Evolutionary conservation across 2,113 vertebrate genomes (phyloP), one percentile per base, ranked within the genome.

Genomic region (Catharus minimus): DNA sequence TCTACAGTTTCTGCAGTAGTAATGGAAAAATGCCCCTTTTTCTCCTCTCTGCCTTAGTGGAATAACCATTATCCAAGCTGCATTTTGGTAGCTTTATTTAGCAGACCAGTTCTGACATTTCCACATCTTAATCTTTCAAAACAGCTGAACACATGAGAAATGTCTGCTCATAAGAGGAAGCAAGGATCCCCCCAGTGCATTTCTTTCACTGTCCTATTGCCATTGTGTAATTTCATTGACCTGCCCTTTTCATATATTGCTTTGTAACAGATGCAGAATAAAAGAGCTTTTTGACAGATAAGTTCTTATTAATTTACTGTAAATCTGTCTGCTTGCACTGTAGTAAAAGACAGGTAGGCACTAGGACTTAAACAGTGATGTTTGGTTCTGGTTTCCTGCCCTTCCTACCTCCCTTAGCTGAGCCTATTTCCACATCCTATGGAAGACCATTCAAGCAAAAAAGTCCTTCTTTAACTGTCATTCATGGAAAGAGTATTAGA

Each of bases 401-500:
- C 53, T 94, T 13, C 20, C 64, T 90, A 16, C 43, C 52, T 90
- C 33, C 44, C 22, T 91, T 27, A 58, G 30, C 57, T 41, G 61
- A 89, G 56, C 27, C 53, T 74, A 43, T 94, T 87, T 92, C 64
- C 80, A 62, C 74, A 65, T 86, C 76, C 85, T 56, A 62, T 33
- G 8, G 91, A 91, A 56, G 94, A 91, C 71, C 55, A 91, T 80
- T 95, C 92, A 93, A 96, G 79, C 87, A 96, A 96, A 88, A 96
- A 97, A 97, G 79, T 80, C 82, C 89, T 78, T 83, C 97, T 97
- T 96, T 88, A 90, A 89, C 82, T 20, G 36, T 91, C 88, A 93
- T 95, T 96, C 92, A 94, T 92, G 85, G 90, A 80, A 93, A 96
- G 92, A 93, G 92, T 74, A 93, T 96, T 91, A 93, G 88, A 77